These are phyloP conservation scores for Dreissena rostriformis DNA, from an alignment of 1,140 invertebrate genomes.

Conservation along the genomic window DNA sequence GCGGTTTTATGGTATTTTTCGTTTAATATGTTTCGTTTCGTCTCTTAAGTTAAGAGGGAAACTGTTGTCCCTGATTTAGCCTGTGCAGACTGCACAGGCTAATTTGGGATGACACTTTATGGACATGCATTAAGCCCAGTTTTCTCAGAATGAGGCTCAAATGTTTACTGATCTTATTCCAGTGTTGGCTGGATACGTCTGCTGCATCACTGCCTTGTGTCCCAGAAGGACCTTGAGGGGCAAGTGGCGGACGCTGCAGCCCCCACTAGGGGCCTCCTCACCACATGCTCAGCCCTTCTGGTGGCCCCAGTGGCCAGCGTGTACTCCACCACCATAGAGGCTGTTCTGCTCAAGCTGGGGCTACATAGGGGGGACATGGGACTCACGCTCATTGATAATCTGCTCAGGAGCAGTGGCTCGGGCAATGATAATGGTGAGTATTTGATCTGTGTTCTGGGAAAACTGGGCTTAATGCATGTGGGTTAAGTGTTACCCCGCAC, in stretches of 20 bases:
- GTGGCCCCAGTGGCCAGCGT: constrained; percentile 85
- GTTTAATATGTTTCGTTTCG: too few relatives aligned
- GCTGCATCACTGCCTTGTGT: constrained; percentile 86
- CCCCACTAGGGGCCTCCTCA: constrained; percentile 86
- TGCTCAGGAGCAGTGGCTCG: constrained; percentile 73
- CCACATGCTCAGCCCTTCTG: constrained; percentile 88
- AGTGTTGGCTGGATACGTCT: constrained; percentile 88
- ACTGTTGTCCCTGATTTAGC: too few relatives aligned
- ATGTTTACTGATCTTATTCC: too few relatives aligned
- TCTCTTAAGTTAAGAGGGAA: too few relatives aligned
- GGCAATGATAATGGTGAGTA: constrained; percentile 58
- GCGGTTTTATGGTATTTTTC: too few relatives aligned
- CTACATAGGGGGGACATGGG: constrained; percentile 79
- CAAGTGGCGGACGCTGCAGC: constrained; percentile 83
- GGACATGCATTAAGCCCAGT: too few relatives aligned
- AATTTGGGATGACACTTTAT: too few relatives aligned
- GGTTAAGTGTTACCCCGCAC: too few relatives aligned
- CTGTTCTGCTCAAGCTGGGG: constrained; percentile 81
- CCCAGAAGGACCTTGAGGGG: constrained; percentile 79
- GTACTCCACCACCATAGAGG: constrained; percentile 79
- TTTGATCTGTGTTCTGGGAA: too few relatives aligned
- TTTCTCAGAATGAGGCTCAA: too few relatives aligned
- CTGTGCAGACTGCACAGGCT: too few relatives aligned
- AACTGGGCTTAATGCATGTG: too few relatives aligned
- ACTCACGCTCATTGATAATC: constrained; percentile 78